phyloP scores from a whole-genome alignment of 2,113 vertebrate species.

The Dasypus novemcinctus region DNA sequence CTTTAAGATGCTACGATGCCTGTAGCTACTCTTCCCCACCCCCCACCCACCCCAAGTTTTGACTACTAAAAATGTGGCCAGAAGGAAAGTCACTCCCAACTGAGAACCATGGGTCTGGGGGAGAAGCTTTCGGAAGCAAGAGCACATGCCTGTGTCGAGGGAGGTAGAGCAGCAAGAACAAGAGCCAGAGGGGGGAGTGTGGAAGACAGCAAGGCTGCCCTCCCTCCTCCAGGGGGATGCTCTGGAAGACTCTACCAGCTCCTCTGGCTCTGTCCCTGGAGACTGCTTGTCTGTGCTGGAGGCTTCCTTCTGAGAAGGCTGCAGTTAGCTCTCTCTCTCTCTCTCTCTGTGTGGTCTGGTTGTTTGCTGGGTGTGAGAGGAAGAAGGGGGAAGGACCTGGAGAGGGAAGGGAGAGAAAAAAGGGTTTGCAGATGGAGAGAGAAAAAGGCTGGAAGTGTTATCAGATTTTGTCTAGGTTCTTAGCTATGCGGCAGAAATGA shows the following conservation, averaged over 20 bases:
- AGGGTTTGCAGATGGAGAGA: background rate
- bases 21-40: no score
- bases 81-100: background rate
- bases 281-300: background rate
- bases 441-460: no score
- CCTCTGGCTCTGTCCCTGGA: background rate
- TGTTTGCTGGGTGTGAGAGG: background rate
- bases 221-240: background rate
- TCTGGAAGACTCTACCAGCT: background rate
- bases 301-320: constrained; percentile 35
- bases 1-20: background rate
- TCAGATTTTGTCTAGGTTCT: no score
- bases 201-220: background rate
- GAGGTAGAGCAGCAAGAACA: background rate
- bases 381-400: background rate
- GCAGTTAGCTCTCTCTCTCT: background rate
- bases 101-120: background rate
- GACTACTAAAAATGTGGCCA: background rate
- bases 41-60: background rate
- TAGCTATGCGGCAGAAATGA: no score
- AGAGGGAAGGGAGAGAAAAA: background rate
- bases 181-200: background rate
- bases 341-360: background rate
- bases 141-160: background rate
- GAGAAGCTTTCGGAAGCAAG: background rate